Evolutionary conservation across 1,140 invertebrate species (phyloP), one percentile per base, ranked within the genome.

Genomic region (Arctopsyche grandis): DNA sequence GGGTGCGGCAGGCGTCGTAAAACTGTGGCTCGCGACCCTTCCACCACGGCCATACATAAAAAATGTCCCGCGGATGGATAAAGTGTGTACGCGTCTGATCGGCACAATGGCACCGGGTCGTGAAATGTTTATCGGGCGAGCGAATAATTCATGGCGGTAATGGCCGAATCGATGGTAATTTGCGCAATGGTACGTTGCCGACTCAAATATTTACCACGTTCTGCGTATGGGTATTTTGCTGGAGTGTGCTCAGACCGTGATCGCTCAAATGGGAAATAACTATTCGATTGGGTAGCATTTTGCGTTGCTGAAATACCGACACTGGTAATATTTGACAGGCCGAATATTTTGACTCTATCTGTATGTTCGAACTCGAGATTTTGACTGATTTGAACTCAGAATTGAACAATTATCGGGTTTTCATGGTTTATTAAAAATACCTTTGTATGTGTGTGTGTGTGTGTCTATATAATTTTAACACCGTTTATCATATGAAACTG

Each of bases 141-240:
- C 63, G 22, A 66, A 66, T 66, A 66, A 66, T 66, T 66, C 63
- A 66, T 24, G 24, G 24, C 63, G 63, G 63, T 66, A 66, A 66
- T 29, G 63, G 63, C 10, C 63, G 63, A 66, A 66, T 66, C 21
- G 24, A 66, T 66, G 63, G 63, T 66, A 66, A 66, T 66, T 66
- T 26, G 9, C 63, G 21, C 24, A 10, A 66, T 26, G 63, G 63
- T 66, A 26, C 63, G 21, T 22, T 24, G 9, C 4, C 63, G 9
- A 26, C 63, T 66, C 22, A 66, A 66, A 26, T 66, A 66, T 66
- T 66, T 66, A 66, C 48, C 10, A 52, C 48, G 10, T 7, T 52
- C 48, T 52, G 10, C 10, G 3, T 38, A 38, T 38, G 29, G 29
- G 29, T 52, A 52, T 52, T 52, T 52, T 52, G 3, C 12, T 52